Evolutionary conservation across 2,113 vertebrate species (phyloP), one percentile per base, ranked within the genome.

Genomic region (Chaetura pelagica): DNA sequence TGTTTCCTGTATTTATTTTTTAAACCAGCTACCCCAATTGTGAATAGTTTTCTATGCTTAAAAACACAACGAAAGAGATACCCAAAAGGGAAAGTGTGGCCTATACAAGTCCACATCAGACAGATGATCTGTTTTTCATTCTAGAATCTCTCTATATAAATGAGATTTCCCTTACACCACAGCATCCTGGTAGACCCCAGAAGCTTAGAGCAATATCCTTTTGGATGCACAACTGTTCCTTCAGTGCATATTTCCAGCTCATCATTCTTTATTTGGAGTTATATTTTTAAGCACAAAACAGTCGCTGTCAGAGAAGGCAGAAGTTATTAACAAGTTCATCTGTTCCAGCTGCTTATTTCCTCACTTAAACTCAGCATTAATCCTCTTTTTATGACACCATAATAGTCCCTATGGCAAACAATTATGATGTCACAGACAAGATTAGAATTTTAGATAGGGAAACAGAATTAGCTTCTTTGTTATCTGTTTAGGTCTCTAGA

Each of bases 341-440:
- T 93, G 87, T 93, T 97, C 85, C 95, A 96, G 94, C 80, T 97
- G 90, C 91, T 96, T 96, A 90, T 93, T 93, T 94, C 79, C 87
- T 93, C 82, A 93, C 87, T 86, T 93, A 84, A 97, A 94, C 64
- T 96, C 87, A 68, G 88, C 87, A 90, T 95, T 89, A 96, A 93
- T 90, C 87, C 94, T 96, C 82, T 94, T 90, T 93, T 82, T 95
- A 85, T 72, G 94, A 95, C 91, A 95, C 76, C 91, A 63, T 90
- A 82, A 95, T 92, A 93, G 93, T 97, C 96, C 71, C 97, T 79
- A 97, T 95, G 84, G 94, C 81, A 97, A 97, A 96, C 74, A 81
- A 90, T 84, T 83, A 82, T 95, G 93, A 96, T 92, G 76, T 96
- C 95, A 96, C 89, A 92, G 96, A 90, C 77, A 73, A 90, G 90